Evolutionary conservation across 2,888 invertebrate species (phyloP), one percentile per base, ranked within the genome.

Genomic region (Ornithoptera alexandrae): DNA sequence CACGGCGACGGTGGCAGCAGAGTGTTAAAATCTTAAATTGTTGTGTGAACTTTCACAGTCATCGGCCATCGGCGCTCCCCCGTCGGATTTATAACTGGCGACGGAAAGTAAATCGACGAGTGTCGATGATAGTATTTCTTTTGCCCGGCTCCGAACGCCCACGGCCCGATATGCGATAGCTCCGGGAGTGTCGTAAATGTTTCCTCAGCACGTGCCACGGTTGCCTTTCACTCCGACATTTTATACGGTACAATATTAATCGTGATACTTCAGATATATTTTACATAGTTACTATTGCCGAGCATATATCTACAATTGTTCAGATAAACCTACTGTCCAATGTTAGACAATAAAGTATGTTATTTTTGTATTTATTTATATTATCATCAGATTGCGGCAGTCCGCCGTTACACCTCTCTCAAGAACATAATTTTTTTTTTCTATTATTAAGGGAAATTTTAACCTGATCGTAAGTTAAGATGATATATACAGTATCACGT

Each of bases 41-140:
- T 89, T 86, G 88, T 91, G 92, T 92, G 92, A 92, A 92, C 91
- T 92, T 91, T 92, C 92, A 92, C 92, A 92, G 88, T 82, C 82
- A 86, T 89, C 78, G 86, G 82, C 77, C 80, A 84, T 83, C 79
- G 78, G 69, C 72, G 74, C 76, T 74, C 76, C 74, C 72, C 71
- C 76, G 66, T 75, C 68, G 75, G 79, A 81, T 89, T 89, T 89
- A 89, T 87, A 82, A 84, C 83, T 83, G 76, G 78, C 75, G 75
- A 77, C 74, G 75, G 74, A 74, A 73, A 75, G 72, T 76, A 76
- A 80, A 82, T 78, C 76, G 79, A 79, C 80, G 77, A 80, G 77
- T 79, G 79, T 75, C 74, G 78, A 78, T 78, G 24, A 39, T 82
- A 83, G 30, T 83, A 7, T 53, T 53, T n/a, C 18, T 53, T 86